phyloP scores from a whole-genome alignment of 2,113 vertebrate genomes.

The Oryzias melastigma region DNA sequence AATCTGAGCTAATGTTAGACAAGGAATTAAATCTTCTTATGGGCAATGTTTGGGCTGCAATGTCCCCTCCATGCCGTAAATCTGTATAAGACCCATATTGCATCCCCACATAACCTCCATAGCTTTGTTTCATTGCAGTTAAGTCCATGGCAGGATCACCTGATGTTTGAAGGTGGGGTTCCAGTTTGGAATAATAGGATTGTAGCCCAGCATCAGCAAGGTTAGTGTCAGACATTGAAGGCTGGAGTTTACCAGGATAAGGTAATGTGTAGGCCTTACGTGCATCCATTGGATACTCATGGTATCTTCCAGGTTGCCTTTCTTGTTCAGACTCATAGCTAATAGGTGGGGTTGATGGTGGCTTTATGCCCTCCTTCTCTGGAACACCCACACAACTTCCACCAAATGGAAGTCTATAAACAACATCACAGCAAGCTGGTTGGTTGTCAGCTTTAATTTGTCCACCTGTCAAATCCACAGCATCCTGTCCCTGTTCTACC shows the following conservation, averaged over 20 bases:
- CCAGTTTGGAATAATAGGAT: conserved; percentile 83
- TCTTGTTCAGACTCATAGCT: conserved; percentile 76
- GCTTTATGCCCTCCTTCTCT: conserved; percentile 76
- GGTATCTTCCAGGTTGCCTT: conserved; percentile 74
- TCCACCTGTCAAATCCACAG: conserved; percentile 84
- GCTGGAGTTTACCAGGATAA: conserved; percentile 85
- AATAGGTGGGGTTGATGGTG: conserved; percentile 71
- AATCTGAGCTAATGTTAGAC: conserved; percentile 93
- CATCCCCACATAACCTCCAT: conserved; percentile 87
- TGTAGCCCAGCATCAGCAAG: conserved; percentile 85
- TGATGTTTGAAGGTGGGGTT: conserved; percentile 79
- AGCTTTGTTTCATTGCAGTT: conserved; percentile 87
- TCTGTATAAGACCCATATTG: conserved; percentile 96
- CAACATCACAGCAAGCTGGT: conserved; percentile 91
- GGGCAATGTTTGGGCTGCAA: conserved; percentile 82
- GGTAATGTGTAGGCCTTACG: conserved; percentile 84
- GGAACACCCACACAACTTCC: conserved; percentile 86
- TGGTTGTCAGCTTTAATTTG: conserved; percentile 88
- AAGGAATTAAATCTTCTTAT: conserved; percentile 92
- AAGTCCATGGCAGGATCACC: conserved; percentile 84
- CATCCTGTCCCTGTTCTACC: conserved; percentile 80
- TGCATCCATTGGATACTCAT: conserved; percentile 79
- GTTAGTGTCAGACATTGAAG: conserved; percentile 97
- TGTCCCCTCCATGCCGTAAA: conserved; percentile 86
- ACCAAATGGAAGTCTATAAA: conserved; percentile 93